These are phyloP conservation scores for Cygnus atratus DNA, from an alignment of 2,113 vertebrate species.

Conservation along the genomic window DNA sequence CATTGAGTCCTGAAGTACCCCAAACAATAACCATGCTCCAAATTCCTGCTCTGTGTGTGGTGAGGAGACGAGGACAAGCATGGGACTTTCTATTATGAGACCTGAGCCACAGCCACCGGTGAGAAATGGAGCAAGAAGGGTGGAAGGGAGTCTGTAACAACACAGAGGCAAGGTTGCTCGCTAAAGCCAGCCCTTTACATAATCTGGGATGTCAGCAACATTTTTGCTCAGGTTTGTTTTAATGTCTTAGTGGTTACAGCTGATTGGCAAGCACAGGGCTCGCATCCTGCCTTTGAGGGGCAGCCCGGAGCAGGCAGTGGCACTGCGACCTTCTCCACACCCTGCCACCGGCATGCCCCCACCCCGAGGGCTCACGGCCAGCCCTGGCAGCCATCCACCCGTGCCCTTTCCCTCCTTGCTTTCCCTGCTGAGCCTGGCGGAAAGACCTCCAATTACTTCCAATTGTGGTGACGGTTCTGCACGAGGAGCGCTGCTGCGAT, in stretches of 20 bases:
- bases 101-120: background rate
- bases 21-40: background rate
- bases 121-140: constrained; percentile 35
- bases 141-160: constrained; percentile 25
- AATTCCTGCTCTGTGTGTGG: constrained; percentile 40
- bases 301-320: rapidly evolving
- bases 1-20: background rate
- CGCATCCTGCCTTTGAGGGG: background rate
- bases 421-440: background rate
- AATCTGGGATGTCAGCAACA: background rate
- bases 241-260: background rate
- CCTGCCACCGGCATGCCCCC: rapidly evolving
- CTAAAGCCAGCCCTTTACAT: background rate
- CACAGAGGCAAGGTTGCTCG: background rate
- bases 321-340: background rate
- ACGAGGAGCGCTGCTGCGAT: rapidly evolving
- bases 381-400: rapidly evolving
- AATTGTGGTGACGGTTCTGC: background rate
- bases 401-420: background rate
- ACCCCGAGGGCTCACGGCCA: rapidly evolving
- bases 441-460: constrained; percentile 21
- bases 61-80: constrained; percentile 10
- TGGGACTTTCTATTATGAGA: constrained; percentile 10
- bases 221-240: constrained; percentile 10
- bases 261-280: rapidly evolving